A percentile compares a stretch with the other conserved stretches of the same genome.
Evolutionary conservation across 2,888 invertebrate genomes (phyloP).

Genomic region (Dendrolimus houi): DNA sequence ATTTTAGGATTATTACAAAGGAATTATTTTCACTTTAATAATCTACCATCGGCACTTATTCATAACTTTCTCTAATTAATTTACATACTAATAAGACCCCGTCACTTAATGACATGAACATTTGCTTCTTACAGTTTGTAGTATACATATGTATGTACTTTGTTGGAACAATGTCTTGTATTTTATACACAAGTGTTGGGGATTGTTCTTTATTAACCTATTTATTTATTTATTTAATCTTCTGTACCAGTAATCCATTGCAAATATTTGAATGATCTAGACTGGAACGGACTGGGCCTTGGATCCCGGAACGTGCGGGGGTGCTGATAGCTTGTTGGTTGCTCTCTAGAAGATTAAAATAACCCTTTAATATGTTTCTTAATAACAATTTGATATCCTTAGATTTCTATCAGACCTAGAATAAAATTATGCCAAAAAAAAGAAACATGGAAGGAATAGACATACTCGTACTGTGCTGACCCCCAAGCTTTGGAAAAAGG

Average conservation of each 20-base stretch:
- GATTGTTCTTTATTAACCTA: neutral
- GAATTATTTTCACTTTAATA: slow-evolving; percentile 1
- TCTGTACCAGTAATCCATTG: slow-evolving; percentile 75
- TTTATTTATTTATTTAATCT: slow-evolving; percentile 42
- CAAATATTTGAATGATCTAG: slow-evolving; percentile 72
- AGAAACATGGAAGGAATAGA: too few species aligned
- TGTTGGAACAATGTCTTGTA: too few species aligned
- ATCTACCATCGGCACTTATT: slow-evolving; percentile 17
- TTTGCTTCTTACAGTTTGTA: too few species aligned
- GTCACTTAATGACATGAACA: neutral
- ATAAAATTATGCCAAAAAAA: neutral
- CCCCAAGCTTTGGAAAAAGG: too few species aligned
- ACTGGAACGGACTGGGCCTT: slow-evolving; percentile 62
- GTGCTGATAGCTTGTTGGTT: slow-evolving; percentile 45
- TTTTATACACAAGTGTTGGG: too few species aligned
- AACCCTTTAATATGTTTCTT: neutral
- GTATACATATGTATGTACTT: too few species aligned
- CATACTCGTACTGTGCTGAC: too few species aligned
- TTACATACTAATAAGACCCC: slow-evolving; percentile 14
- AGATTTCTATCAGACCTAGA: neutral
- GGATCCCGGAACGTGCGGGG: slow-evolving; percentile 45
- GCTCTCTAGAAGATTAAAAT: slow-evolving; percentile 56
- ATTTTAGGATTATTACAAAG: slow-evolving; percentile 40
- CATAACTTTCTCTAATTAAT: neutral
- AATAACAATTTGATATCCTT: neutral